Percentiles rank a stretch among this genome's conserved stretches.
phyloP scores from a whole-genome alignment of 2,113 vertebrate species.

The Myrmecobius fasciatus region DNA sequence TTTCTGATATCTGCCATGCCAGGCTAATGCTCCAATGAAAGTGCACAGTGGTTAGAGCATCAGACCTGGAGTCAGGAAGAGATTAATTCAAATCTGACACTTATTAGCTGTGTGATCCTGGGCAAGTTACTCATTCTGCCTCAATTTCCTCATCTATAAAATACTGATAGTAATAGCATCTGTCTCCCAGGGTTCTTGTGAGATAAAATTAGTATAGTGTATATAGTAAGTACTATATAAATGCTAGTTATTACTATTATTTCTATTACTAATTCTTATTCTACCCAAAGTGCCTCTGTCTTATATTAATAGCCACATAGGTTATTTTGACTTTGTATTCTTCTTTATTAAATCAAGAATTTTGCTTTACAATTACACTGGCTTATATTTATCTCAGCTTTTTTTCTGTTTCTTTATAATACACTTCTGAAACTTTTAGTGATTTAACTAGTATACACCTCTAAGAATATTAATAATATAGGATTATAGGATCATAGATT shows the following conservation, averaged over 20 bases:
- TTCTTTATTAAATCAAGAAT: not conserved
- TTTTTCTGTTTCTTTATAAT: not conserved
- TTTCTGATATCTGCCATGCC: not conserved
- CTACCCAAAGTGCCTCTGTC: not conserved
- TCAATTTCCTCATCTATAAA: not conserved
- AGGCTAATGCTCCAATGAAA: not conserved
- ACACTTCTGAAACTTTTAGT: not conserved
- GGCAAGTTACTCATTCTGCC: not conserved
- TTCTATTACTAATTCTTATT: not conserved
- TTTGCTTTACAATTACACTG: not conserved
- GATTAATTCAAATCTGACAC: not conserved
- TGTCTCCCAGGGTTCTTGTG: not conserved
- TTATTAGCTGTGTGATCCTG: not conserved
- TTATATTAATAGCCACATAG: not conserved
- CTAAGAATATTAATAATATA: not conserved
- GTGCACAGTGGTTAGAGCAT: not conserved
- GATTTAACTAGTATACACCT: not conserved
- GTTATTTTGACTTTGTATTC: not conserved
- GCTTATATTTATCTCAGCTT: not conserved
- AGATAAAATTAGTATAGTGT: not conserved
- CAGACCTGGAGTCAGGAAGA: not conserved
- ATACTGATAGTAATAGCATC: not conserved
- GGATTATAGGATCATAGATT: not conserved
- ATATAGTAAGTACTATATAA: not conserved
- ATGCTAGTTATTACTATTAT: not conserved